Evolutionary conservation across 2,113 vertebrate genomes (phyloP), one percentile per base, ranked within the genome.

Genomic region (Cryptomyrus ogoouensis): DNA sequence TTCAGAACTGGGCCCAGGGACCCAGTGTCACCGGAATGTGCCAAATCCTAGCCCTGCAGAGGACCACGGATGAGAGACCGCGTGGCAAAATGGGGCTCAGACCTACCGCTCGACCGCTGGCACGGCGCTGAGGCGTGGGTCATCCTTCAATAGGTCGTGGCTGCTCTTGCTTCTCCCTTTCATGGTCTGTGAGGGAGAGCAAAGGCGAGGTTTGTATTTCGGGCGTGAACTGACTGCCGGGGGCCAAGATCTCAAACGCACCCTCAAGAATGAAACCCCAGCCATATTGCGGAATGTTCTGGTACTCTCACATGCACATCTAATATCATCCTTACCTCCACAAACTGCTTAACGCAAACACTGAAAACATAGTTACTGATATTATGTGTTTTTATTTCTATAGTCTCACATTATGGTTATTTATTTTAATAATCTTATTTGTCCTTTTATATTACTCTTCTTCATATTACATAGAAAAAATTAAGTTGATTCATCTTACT

Each of bases 161-260:
- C 98, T 99, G 92, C 98, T 99, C 96, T 99, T 99, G 95, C 98
- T 98, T 95, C 97, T 99, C n/a, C 98, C 98, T 91, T 98, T 99
- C 93, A 99, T 96, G 49, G 96, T 97, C 98, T 99, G 92, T 90
- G 91, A 91, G 92, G 90, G 56, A 85, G 90, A 93, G 49, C 13
- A 24, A 89, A 21, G 80, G 66, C 8, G 21, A 13, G 46, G 39
- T 27, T 31, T 17, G 10, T 10, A 39, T 87, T 24, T 87, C 53
- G 1, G 1, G 49, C 2, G 0, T n/a, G 13, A 49, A 49, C 44
- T 27, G 5, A 17, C 42, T 1, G 10, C 62, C 0, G 42, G 1
- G 39, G 39, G 62, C n/a, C 24, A 86, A 12, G 47, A 86, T 31
- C 46, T 50, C 46, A 46, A 47, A 27, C 19, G 9, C 77, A 70